phyloP scores from a whole-genome alignment of 1,140 invertebrate species.

The Acromyrmex heyeri region DNA sequence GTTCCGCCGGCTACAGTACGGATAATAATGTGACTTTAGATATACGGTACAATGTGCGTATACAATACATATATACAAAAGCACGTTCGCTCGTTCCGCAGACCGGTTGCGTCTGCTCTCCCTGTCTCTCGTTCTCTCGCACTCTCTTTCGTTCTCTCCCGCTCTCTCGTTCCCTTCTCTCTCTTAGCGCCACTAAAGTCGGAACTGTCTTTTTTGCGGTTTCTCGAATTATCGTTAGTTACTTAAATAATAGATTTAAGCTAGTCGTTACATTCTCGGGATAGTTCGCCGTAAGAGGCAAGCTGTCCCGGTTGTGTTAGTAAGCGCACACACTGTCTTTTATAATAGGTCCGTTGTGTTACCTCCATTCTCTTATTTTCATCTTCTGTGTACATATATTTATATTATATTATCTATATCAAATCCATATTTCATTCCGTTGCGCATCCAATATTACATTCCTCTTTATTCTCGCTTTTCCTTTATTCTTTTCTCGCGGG shows the following conservation, averaged over 20 bases:
- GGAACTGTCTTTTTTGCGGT: slow-evolving; percentile 79
- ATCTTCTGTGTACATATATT: neutral
- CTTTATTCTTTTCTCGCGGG: slow-evolving; percentile 39
- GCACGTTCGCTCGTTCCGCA: slow-evolving; percentile 79
- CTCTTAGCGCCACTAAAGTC: slow-evolving; percentile 72
- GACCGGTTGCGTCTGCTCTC: slow-evolving; percentile 64
- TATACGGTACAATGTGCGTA: slow-evolving; percentile 83
- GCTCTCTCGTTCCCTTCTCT: neutral
- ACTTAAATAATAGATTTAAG: slow-evolving; percentile 79
- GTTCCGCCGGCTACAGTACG: slow-evolving; percentile 79
- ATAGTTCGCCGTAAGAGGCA: slow-evolving; percentile 32
- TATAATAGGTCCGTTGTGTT: slow-evolving; percentile 80
- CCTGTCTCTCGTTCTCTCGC: slow-evolving; percentile 9
- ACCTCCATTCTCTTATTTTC: slow-evolving; percentile 46
- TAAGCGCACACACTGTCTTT: slow-evolving; percentile 84
- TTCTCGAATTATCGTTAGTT: slow-evolving; percentile 66
- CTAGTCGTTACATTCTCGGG: slow-evolving; percentile 74
- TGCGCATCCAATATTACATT: slow-evolving; percentile 11
- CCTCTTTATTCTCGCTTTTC: slow-evolving; percentile 19
- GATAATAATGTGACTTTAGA: slow-evolving; percentile 76
- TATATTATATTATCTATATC: slow-evolving; percentile 8
- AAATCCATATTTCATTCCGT: slow-evolving; percentile 24
- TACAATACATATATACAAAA: slow-evolving; percentile 84
- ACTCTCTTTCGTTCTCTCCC: slow-evolving; percentile 15
- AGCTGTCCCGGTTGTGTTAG: slow-evolving; percentile 74